Conservation (phyloP, 2,113 vertebrate species). For the Microcebus murinus region DNA sequence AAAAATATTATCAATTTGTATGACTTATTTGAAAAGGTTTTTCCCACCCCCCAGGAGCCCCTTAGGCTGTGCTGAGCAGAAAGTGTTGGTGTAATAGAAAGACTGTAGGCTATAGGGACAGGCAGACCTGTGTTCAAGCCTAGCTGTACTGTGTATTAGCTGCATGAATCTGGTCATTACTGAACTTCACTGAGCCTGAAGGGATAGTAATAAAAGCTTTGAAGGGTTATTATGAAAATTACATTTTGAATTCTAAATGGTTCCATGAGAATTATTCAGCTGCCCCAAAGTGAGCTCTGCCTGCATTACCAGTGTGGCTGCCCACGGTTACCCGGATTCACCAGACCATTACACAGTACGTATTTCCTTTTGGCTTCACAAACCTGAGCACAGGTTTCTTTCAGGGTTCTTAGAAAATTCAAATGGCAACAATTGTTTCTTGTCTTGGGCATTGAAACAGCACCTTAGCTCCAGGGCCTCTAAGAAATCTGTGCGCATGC, state of each 20-base stretch:
- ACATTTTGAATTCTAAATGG: neutral
- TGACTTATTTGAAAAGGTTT: neutral
- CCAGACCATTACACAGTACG: neutral
- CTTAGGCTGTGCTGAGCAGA: neutral
- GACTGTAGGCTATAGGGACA: rapidly evolving
- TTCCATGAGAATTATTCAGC: neutral
- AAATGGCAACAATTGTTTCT: neutral
- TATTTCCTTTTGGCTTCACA: constrained; percentile 47
- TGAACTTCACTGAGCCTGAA: neutral
- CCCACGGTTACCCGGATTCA: neutral
- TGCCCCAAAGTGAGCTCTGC: neutral
- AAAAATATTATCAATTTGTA: neutral
- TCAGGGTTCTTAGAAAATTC: constrained; percentile 24
- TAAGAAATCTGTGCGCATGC: neutral
- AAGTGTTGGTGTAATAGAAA: neutral
- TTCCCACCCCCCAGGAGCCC: neutral
- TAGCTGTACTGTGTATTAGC: neutral
- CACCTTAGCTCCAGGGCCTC: neutral
- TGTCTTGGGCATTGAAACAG: neutral
- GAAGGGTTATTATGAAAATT: neutral
- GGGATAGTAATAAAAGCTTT: neutral
- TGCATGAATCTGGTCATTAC: neutral
- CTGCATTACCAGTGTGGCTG: neutral
- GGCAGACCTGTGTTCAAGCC: neutral
- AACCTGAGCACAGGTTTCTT: neutral